Evolutionary conservation across 2,888 invertebrate species (phyloP), one percentile per base, ranked within the genome.

Genomic region (Ctenicera cuprea): DNA sequence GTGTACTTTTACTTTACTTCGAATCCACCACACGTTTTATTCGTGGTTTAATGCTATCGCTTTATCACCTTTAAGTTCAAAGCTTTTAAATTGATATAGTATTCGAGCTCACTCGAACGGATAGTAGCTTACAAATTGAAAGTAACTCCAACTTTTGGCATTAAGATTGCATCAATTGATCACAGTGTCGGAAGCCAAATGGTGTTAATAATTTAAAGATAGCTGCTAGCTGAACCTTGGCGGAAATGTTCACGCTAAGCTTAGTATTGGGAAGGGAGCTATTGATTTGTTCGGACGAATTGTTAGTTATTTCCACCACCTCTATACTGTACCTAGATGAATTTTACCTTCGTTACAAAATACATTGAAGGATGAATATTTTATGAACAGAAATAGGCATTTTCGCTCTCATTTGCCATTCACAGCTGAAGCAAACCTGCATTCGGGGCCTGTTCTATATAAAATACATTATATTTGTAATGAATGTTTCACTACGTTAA

Each of bases 131-230:
- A 71, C 71, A 71, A 71, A 71, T 71, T 65, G 71, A 71, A 71
- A 71, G 64, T 65, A 71, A 57, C 61, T 71, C 65, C 65, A 64
- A 71, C 70, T 70, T 71, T 71, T 65, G 64, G 65, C 71, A 71
- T 65, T 64, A 71, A 71, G 71, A 71, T 71, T 71, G 65, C 65
- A 71, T 71, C 71, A 71, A 71, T 71, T 71, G 64, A 65, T 71
- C 71, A 65, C 54, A 45, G 59, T 65, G 71, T 71, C 71, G 68
- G 68, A 68, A 63, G 57, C 57, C 54, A 68, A 68, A 73, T 73
- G 68, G 68, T 67, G 72, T 73, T 73, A 73, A 73, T 73, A 73
- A 73, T 73, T 73, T 73, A 68, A 73, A 72, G 72, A 67, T 67
- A 72, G 72, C 64, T 66, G 61, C 66, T 63, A 63, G 63, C 30